Evolutionary conservation across 2,113 vertebrate species (phyloP).

Genomic region (Chaenogobius annularis): DNA sequence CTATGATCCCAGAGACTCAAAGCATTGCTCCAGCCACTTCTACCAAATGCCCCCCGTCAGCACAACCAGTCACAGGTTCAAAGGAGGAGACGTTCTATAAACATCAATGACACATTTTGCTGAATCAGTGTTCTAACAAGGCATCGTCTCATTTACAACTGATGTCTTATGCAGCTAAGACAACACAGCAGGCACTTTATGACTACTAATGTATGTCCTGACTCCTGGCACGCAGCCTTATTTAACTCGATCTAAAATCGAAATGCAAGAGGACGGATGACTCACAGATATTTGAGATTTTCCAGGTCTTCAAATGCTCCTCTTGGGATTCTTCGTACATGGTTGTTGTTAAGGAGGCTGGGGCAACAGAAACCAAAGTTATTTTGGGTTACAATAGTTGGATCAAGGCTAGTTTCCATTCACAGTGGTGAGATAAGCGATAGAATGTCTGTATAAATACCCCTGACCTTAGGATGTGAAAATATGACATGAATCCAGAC

Average conservation of each 20-base stretch:
- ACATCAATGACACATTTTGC: slow-evolving; percentile 9
- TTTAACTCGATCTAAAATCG: slow-evolving; percentile 4
- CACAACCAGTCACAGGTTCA: slow-evolving; percentile 56
- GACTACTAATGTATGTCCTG: slow-evolving; percentile 7
- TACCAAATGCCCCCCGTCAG: slow-evolving; percentile 34
- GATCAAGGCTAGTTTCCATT: background rate
- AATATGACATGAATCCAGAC: background rate
- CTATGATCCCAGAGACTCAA: slow-evolving; percentile 15
- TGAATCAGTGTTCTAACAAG: slow-evolving; percentile 20
- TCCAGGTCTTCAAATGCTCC: slow-evolving; percentile 94
- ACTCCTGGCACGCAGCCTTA: background rate
- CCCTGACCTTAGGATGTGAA: slow-evolving; percentile 4
- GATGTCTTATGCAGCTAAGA: slow-evolving; percentile 6
- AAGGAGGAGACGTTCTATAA: slow-evolving; percentile 39
- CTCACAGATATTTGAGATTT: slow-evolving; percentile 99
- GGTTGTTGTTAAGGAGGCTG: slow-evolving; percentile 98
- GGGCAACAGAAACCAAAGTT: slow-evolving; percentile 34
- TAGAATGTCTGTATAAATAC: background rate
- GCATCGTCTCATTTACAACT: slow-evolving; percentile 4
- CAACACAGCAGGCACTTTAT: slow-evolving; percentile 3
- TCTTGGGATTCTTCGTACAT: slow-evolving; percentile 90
- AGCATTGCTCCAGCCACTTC: slow-evolving; percentile 15
- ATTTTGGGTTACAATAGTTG: slow-evolving; percentile 1
- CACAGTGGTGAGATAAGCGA: background rate
- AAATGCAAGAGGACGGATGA: slow-evolving; percentile 39